Percentiles rank a stretch among this genome's conserved stretches.
Conservation (phyloP, 2,113 vertebrate species). For the Raja brachyura region DNA sequence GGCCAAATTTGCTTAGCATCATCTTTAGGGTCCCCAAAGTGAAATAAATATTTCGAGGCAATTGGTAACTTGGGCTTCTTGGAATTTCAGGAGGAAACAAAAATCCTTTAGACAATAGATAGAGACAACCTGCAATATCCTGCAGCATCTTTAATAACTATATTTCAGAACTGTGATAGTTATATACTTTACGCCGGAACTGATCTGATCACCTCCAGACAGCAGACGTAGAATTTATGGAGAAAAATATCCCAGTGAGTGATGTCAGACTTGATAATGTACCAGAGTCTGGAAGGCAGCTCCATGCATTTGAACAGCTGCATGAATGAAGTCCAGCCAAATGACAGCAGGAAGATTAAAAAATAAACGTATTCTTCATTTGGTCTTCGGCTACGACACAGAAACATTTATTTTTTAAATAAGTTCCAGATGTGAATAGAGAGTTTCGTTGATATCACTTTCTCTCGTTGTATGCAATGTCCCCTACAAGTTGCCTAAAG, state of each 20-base stretch:
- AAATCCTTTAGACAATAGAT: not conserved
- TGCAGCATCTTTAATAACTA: constrained; percentile 31
- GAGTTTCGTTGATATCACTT: not conserved
- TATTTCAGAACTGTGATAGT: constrained; percentile 14
- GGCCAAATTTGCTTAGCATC: not conserved
- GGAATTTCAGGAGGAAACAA: not conserved
- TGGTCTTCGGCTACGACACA: not conserved
- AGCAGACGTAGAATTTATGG: not conserved
- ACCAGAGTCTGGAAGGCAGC: constrained; percentile 8
- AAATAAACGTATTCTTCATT: constrained; percentile 30
- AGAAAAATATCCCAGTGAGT: not conserved
- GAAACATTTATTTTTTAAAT: constrained; percentile 29
- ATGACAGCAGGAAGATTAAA: constrained; percentile 30
- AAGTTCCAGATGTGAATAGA: constrained; percentile 18
- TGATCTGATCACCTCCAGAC: constrained; percentile 32
- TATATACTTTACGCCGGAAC: constrained; percentile 18
- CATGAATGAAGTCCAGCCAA: not conserved
- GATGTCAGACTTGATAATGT: constrained; percentile 33
- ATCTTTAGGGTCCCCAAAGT: not conserved
- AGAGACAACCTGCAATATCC: not conserved
- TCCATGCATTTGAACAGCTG: constrained; percentile 19
- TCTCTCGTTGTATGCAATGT: not conserved
- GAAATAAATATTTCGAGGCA: not conserved
- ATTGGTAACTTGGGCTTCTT: not conserved
- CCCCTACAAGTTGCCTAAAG: not conserved